A percentile compares a stretch with the other conserved stretches of the same genome.
These are phyloP conservation scores for Pangasius djambal DNA, from an alignment of 2,797 vertebrate species.

Conservation along the genomic window DNA sequence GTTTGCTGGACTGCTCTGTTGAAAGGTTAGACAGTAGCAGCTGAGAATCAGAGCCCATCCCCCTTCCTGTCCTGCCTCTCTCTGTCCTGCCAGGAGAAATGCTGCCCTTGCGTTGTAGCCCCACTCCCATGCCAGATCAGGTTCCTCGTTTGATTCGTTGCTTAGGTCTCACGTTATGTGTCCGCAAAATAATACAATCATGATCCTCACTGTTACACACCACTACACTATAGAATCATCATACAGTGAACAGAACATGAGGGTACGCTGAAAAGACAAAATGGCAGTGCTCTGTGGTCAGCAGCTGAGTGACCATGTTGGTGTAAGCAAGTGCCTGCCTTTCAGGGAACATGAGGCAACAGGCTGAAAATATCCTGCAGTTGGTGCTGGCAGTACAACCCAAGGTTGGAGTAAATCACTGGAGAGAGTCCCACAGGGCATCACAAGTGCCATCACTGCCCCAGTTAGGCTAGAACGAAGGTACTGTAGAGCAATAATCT, in stretches of 20 bases:
- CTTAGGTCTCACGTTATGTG: constrained; percentile 15
- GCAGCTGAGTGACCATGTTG: constrained; percentile 59
- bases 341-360: constrained; percentile 73
- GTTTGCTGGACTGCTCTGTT: constrained; percentile 58
- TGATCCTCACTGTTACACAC: not conserved
- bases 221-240: constrained; percentile 19
- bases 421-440: constrained; percentile 61
- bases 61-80: constrained; percentile 29
- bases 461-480: constrained; percentile 52
- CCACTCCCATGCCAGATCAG: constrained; percentile 48
- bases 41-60: constrained; percentile 66
- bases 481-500: constrained; percentile 17
- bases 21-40: constrained; percentile 65
- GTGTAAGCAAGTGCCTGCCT: constrained; percentile 59
- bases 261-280: constrained; percentile 40
- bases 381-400: constrained; percentile 76
- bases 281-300: constrained; percentile 46
- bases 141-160: constrained; percentile 45
- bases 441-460: constrained; percentile 62
- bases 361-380: constrained; percentile 79
- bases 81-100: constrained; percentile 65
- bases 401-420: constrained; percentile 74
- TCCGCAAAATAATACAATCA: constrained; percentile 2
- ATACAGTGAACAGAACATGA: constrained; percentile 20
- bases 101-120: constrained; percentile 73